Evolutionary conservation across 2,797 vertebrate genomes (phyloP).

Genomic region (Cryptoblepharus egeriae): DNA sequence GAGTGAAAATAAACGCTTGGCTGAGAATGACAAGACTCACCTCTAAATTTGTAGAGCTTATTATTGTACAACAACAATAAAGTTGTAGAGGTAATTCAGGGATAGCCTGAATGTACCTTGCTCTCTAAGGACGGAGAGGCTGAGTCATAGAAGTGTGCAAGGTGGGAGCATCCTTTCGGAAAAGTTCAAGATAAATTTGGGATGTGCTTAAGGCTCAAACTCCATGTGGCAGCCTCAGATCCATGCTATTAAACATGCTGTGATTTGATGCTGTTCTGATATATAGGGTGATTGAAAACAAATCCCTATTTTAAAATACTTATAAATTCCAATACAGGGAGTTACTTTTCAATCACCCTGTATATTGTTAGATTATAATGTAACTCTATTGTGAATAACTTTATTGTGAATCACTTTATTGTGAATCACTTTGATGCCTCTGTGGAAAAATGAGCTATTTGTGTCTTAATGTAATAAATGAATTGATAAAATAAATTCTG

Average conservation of each 20-base stretch:
- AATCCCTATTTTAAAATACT: too few species aligned
- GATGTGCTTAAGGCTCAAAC: neutral
- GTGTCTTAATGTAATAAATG: neutral
- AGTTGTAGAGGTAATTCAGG: too few species aligned
- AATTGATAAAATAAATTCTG: neutral
- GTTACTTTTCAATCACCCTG: too few species aligned
- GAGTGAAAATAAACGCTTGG: neutral
- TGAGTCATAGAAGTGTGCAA: neutral
- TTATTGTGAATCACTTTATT: neutral
- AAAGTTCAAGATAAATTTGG: constrained; percentile 1
- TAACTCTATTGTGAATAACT: neutral
- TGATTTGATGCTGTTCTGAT: neutral
- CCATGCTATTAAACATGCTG: neutral
- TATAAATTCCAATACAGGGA: too few species aligned
- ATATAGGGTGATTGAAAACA: too few species aligned
- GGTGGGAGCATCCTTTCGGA: neutral
- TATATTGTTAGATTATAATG: neutral
- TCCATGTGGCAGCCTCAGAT: neutral
- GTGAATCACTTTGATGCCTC: neutral
- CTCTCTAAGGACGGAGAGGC: neutral
- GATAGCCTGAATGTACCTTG: neutral
- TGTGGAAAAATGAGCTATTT: neutral
- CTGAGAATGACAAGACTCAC: neutral
- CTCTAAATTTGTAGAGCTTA: neutral
- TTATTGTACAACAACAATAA: too few species aligned